phyloP scores from a whole-genome alignment of 2,797 vertebrate genomes.

The Scarus forsteni region DNA sequence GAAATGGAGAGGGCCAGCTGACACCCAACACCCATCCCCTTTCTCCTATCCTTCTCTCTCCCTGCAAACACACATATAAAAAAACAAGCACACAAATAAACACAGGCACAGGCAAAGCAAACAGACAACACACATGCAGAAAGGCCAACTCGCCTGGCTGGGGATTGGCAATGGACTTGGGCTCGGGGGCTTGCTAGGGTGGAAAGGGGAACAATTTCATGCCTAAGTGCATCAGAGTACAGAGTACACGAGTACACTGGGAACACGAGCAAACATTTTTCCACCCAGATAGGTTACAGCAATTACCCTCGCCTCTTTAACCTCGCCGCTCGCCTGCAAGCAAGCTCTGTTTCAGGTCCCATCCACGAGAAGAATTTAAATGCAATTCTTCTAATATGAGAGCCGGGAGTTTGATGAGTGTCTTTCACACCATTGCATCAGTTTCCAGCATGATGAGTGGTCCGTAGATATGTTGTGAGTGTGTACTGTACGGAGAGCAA shows the following conservation, averaged over 20 bases:
- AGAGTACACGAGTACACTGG: slow-evolving; percentile 58
- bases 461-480: slow-evolving; percentile 12
- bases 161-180: slow-evolving; percentile 53
- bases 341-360: slow-evolving; percentile 65
- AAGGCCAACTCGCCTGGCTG: slow-evolving; percentile 52
- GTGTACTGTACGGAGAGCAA: not conserved
- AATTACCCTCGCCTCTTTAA: slow-evolving; percentile 81
- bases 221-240: slow-evolving; percentile 72
- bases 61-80: slow-evolving; percentile 29
- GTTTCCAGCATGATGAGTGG: slow-evolving; percentile 22
- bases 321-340: slow-evolving; percentile 56
- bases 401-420: slow-evolving; percentile 8
- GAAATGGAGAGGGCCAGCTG: slow-evolving; percentile 58
- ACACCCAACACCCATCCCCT: slow-evolving; percentile 44
- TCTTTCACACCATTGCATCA: slow-evolving; percentile 68
- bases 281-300: slow-evolving; percentile 79
- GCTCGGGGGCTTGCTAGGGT: slow-evolving; percentile 61
- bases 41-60: not conserved
- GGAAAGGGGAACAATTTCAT: slow-evolving; percentile 80
- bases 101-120: slow-evolving; percentile 49
- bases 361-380: slow-evolving; percentile 27
- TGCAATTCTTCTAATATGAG: slow-evolving; percentile 12
- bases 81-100: slow-evolving; percentile 57
- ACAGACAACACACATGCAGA: slow-evolving; percentile 40
- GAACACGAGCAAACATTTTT: slow-evolving; percentile 77